These are phyloP conservation scores for Danio aesculapii DNA, from an alignment of 2,797 vertebrate species.

Conservation along the genomic window DNA sequence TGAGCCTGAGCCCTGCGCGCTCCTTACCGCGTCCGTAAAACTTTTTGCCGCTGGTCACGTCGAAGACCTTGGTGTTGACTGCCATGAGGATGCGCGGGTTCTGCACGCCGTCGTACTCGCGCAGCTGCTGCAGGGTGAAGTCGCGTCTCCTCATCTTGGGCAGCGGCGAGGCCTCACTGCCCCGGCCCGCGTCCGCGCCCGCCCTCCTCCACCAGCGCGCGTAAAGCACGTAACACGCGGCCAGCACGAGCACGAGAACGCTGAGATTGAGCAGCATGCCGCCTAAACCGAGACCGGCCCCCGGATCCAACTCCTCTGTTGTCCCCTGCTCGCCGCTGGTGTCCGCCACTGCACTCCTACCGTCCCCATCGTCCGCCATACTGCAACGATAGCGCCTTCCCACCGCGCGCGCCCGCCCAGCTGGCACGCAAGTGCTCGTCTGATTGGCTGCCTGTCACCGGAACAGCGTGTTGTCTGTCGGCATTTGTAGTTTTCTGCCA, in stretches of 20 bases:
- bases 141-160: constrained; percentile 98
- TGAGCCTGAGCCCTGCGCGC: not conserved
- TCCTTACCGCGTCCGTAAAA: constrained; percentile 96
- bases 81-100: constrained; percentile 96
- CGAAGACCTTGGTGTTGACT: constrained; percentile 97
- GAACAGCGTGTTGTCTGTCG: constrained; percentile 15
- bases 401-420: constrained; percentile 70
- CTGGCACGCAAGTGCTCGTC: constrained; percentile 5
- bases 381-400: constrained; percentile 78
- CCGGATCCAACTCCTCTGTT: constrained; percentile 74
- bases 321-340: constrained; percentile 76
- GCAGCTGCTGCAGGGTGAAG: constrained; percentile 93
- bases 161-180: constrained; percentile 84
- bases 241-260: constrained; percentile 77
- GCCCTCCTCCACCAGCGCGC: constrained; percentile 85
- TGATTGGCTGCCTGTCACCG: constrained; percentile 40
- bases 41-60: constrained; percentile 95
- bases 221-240: constrained; percentile 85
- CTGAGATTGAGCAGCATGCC: constrained; percentile 84
- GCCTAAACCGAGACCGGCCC: constrained; percentile 71
- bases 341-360: constrained; percentile 79
- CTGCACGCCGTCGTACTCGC: constrained; percentile 90
- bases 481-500: constrained; percentile 54
- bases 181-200: constrained; percentile 79
- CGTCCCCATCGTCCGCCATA: constrained; percentile 87